Evolutionary conservation across 2,797 vertebrate species (phyloP).

Genomic region (Falco novaeseelandiae): DNA sequence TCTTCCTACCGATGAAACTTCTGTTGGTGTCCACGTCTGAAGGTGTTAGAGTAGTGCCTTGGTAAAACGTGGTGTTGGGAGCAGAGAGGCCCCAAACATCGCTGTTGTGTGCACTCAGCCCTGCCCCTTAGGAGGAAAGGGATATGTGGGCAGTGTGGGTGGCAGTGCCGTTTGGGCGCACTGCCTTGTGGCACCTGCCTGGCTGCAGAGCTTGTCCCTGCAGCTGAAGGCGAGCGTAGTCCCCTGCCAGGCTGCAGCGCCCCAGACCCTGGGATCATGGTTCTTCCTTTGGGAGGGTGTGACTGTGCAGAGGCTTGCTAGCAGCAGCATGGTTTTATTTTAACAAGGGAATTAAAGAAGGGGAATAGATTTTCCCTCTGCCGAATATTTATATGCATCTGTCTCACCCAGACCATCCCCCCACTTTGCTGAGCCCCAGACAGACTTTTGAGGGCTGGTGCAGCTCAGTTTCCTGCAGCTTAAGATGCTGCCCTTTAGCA

Average conservation of each 20-base stretch:
- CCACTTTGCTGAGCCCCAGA: neutral
- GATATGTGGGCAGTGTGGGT: neutral
- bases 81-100: rapidly evolving
- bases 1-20: neutral
- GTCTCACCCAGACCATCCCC: neutral
- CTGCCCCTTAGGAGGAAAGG: neutral
- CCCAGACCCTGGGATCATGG: neutral
- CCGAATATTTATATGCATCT: neutral
- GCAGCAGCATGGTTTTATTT: neutral
- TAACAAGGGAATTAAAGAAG: neutral
- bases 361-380: neutral
- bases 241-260: neutral
- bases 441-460: neutral
- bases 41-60: neutral
- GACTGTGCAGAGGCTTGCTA: neutral
- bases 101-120: rapidly evolving
- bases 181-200: neutral
- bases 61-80: neutral
- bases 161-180: neutral
- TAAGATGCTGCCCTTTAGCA: neutral
- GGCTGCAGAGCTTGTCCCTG: neutral
- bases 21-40: neutral
- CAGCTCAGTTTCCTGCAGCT: neutral
- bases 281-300: neutral
- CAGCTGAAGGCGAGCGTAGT: neutral